Evolutionary conservation across 2,113 vertebrate species (phyloP), one percentile per base, ranked within the genome.

Genomic region (Elephantulus edwardii): DNA sequence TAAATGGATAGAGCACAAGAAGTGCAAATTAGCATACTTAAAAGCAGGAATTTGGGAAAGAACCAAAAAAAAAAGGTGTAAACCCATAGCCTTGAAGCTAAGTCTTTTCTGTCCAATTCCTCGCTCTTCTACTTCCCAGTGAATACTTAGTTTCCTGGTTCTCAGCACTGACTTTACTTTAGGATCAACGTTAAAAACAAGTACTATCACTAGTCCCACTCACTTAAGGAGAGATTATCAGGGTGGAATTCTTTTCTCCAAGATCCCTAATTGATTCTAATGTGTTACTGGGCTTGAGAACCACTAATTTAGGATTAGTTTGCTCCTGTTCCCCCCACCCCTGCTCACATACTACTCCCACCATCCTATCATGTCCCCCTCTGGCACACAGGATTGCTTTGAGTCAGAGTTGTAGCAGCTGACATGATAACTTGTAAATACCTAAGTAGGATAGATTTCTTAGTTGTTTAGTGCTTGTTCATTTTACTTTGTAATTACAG

Each of bases 401-500:
- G 35, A 38, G 66, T 60, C 35, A 38, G 4, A 38, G 9, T 5
- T 16, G 13, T 38, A 68, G 10, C 35, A 7, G 5, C 6, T 20
- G n/a, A 20, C 66, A n/a, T 38, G 66, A 6, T 38, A 38, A 68
- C 66, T 19, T 33, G 12, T 46, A 56, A 35, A 42, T 84, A 77
- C 20, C 28, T 79, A 26, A 35, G 38, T 52, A 74, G 20, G 30
- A 58, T 87, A 46, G 28, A 77, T 54, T 22, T 8, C 1, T 66
- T 68, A 4, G 86, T 58, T 56, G 7, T 81, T 88, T 60, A 20
- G 33, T 85, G n/a, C 20, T 64, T 30, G 28, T 79, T 83, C n/a
- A 68, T 85, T 92, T 88, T 24, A 89, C 14, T 80, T 81, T 87
- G 16, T 84, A 28, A 9, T 19, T 86, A 56, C 8, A 62, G 70